A percentile compares a stretch with the other conserved stretches of the same genome.
Conservation (phyloP, 2,888 invertebrate genomes). For the Nowickia ferox region DNA sequence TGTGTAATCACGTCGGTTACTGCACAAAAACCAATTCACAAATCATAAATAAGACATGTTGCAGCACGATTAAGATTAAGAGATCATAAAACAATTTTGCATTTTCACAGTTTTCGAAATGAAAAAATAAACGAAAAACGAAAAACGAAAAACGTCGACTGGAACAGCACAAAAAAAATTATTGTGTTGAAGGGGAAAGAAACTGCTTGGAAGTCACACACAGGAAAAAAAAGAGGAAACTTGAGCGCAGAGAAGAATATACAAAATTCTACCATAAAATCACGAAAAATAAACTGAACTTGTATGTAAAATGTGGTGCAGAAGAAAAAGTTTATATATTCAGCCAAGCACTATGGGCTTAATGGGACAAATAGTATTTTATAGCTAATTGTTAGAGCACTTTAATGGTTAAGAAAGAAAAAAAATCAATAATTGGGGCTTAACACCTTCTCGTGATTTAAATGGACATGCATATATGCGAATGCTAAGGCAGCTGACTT, state of each 20-base stretch:
- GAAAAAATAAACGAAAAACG: constrained; percentile 27
- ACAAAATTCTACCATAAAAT: constrained; percentile 18
- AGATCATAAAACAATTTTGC: constrained; percentile 74
- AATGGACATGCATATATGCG: too few relatives aligned
- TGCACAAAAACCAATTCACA: constrained; percentile 81
- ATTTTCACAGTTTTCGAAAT: constrained; percentile 70
- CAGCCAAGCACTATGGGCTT: constrained; percentile 26
- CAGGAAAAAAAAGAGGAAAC: constrained; percentile 6
- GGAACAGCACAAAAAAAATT: constrained; percentile 35
- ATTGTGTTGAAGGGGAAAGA: constrained; percentile 55
- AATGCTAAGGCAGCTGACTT: too few relatives aligned
- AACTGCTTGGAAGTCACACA: constrained; percentile 12
- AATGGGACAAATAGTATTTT: neutral
- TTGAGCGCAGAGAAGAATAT: constrained; percentile 17
- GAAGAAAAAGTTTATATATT: neutral
- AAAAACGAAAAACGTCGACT: neutral
- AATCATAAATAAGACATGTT: constrained; percentile 81
- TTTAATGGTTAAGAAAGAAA: neutral
- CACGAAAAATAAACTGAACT: constrained; percentile 37
- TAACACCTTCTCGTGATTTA: neutral
- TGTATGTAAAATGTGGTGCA: constrained; percentile 39
- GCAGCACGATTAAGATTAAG: constrained; percentile 73
- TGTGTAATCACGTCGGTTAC: constrained; percentile 77
- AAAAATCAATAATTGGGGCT: neutral
- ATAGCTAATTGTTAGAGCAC: neutral